Conservation (phyloP, 2,888 invertebrate genomes). For the Hoplodrina ambigua region DNA sequence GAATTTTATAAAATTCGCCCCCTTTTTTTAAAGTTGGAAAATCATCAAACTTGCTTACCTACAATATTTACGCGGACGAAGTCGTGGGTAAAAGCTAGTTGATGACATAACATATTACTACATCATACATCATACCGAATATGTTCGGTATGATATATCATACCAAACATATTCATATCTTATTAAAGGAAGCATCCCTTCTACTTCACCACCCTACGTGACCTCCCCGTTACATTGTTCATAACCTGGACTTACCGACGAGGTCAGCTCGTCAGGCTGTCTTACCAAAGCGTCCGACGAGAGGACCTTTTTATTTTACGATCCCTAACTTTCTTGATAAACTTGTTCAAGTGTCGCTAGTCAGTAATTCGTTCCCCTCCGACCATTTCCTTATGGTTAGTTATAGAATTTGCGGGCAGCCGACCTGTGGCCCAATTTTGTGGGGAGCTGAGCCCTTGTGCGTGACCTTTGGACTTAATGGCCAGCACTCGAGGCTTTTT, state of each 20-base stretch:
- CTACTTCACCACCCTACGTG: background rate
- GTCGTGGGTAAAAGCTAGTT: no score
- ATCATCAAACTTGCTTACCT: no score
- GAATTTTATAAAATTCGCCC: no score
- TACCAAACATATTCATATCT: background rate
- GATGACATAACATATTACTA: no score
- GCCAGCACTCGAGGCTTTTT: conserved; percentile 60
- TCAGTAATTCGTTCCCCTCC: conserved; percentile 58
- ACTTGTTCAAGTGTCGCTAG: conserved; percentile 68
- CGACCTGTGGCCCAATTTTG: conserved; percentile 69
- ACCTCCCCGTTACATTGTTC: conserved; percentile 39
- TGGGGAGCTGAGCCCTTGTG: conserved; percentile 56
- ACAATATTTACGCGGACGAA: no score
- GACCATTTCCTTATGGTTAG: conserved; percentile 64
- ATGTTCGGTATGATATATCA: no score
- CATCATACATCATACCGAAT: no score
- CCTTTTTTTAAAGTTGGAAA: no score
- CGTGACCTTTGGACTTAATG: conserved; percentile 67
- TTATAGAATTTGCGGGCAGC: conserved; percentile 69
- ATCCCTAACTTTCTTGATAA: conserved; percentile 70
- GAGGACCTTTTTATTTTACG: conserved; percentile 61
- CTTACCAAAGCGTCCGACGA: conserved; percentile 13
- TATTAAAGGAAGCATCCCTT: background rate
- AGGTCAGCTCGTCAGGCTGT: conserved; percentile 21
- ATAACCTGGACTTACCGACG: conserved; percentile 39